Evolutionary conservation across 2,113 vertebrate genomes (phyloP), one percentile per base, ranked within the genome.

Genomic region (Festucalex cinctus): DNA sequence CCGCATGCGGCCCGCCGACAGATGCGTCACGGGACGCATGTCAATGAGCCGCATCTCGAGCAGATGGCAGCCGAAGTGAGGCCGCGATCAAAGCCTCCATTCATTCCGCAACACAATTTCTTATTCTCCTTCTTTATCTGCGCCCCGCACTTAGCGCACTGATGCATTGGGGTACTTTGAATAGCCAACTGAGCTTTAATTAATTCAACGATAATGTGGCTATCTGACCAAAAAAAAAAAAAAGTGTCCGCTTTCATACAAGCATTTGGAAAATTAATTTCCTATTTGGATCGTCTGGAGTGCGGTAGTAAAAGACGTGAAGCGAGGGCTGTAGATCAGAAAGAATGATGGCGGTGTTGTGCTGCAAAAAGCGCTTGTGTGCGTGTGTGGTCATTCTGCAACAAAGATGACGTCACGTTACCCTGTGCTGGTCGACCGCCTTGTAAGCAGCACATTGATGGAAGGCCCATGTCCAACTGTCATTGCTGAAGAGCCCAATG

Each of bases 31-130:
- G 76, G 76, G 75, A 70, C 78, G 86, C 82, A 87, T 86, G 82
- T 84, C 83, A 89, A 88, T 86, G 87, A 88, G 83, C 68, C 75
- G 66, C 76, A 83, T 77, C 81, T 75, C 80, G 17, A 36, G 74
- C 81, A 87, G 77, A 84, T 86, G 73, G 81, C 77, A 74, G 75
- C 73, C 75, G 28, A 75, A 82, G 67, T 63, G 44, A 77, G 56
- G 43, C 75, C 44, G 63, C 61, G 74, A 78, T 78, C 73, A 73
- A 72, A 65, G 46, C 36, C 65, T 65, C 63, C 22, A 41, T 35
- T 74, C 56, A 63, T 51, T 66, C 53, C 32, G 66, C 66, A 76
- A 73, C 35, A 65, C 48, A 61, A 44, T 48, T 35, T 63, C 70
- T 63, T 70, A 43, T 69, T 71, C 58, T 63, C 37, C 8, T 51